A percentile compares a stretch with the other conserved stretches of the same genome.
Conservation (phyloP, 2,113 vertebrate genomes). For the Semnornis frantzii region DNA sequence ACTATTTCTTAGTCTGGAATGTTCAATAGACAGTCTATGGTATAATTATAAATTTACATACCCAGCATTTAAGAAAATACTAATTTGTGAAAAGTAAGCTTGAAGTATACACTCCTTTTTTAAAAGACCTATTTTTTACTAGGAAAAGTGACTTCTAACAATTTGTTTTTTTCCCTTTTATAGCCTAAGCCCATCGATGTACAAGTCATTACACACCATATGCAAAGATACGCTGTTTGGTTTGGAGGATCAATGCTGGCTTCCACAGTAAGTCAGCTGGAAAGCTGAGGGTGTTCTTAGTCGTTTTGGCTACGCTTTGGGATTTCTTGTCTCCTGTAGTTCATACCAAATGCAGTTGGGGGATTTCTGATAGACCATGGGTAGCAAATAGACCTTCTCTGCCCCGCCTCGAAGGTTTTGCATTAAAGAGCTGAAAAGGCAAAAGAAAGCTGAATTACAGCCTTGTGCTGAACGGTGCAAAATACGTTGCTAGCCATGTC, state of each 20-base stretch:
- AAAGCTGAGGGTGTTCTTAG: background rate
- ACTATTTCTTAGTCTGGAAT: background rate
- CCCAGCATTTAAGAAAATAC: background rate
- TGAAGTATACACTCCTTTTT: background rate
- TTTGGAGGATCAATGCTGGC: slow-evolving; percentile 99
- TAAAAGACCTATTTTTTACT: background rate
- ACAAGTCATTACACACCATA: slow-evolving; percentile 96
- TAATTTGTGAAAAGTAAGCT: background rate
- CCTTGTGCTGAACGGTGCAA: background rate
- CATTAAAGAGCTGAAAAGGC: background rate
- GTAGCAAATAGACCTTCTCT: background rate
- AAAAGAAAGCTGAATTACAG: background rate
- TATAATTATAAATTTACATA: background rate
- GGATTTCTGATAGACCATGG: background rate
- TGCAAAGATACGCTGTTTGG: slow-evolving; percentile 98
- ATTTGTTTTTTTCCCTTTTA: background rate
- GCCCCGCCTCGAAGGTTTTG: background rate
- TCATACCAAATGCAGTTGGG: background rate
- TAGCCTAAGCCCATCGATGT: slow-evolving; percentile 98
- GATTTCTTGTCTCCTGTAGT: background rate
- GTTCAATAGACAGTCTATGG: background rate
- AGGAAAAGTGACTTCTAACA: background rate
- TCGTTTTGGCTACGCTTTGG: background rate
- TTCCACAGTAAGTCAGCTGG: slow-evolving; percentile 87
- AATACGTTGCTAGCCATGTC: background rate